Evolutionary conservation across 1,140 invertebrate species (phyloP).

Genomic region (Lepidotrigona ventralis): DNA sequence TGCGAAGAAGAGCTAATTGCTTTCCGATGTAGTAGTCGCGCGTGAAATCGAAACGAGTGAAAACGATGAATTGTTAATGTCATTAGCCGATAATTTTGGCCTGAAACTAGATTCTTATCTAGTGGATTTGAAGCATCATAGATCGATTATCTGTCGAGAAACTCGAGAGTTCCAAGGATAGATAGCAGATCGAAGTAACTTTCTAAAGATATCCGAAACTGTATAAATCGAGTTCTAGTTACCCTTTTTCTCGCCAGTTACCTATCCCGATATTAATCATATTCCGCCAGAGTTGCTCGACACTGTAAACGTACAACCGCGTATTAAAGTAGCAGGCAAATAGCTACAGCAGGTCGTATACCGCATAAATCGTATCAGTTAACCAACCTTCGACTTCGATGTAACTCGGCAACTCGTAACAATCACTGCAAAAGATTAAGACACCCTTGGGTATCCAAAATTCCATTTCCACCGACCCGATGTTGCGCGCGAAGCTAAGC

Average conservation of each 20-base stretch:
- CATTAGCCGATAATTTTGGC: not conserved
- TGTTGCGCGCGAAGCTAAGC: slow-evolving; percentile 30
- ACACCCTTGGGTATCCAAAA: slow-evolving; percentile 48
- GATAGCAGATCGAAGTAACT: not conserved
- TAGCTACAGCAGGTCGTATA: not conserved
- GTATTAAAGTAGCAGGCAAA: not conserved
- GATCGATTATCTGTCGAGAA: slow-evolving; percentile 27
- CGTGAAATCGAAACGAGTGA: not conserved
- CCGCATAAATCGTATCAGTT: slow-evolving; percentile 4
- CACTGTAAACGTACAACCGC: not conserved
- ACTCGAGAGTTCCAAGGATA: not conserved
- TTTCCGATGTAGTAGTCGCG: not conserved
- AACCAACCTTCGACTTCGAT: not conserved
- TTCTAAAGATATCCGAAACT: not conserved
- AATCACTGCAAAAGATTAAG: slow-evolving; percentile 55
- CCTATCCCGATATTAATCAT: too few relatives aligned
- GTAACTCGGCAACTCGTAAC: slow-evolving; percentile 32
- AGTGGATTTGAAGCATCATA: slow-evolving; percentile 5
- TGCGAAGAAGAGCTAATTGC: not conserved
- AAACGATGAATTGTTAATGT: not conserved
- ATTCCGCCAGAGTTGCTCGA: not conserved
- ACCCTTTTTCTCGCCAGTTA: not conserved
- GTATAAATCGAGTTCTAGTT: too few relatives aligned
- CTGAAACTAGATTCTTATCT: not conserved
- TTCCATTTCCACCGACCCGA: slow-evolving; percentile 51